A percentile compares a stretch with the other conserved stretches of the same genome.
Conservation (phyloP, 2,797 vertebrate genomes). For the Halcyon smyrnensis region DNA sequence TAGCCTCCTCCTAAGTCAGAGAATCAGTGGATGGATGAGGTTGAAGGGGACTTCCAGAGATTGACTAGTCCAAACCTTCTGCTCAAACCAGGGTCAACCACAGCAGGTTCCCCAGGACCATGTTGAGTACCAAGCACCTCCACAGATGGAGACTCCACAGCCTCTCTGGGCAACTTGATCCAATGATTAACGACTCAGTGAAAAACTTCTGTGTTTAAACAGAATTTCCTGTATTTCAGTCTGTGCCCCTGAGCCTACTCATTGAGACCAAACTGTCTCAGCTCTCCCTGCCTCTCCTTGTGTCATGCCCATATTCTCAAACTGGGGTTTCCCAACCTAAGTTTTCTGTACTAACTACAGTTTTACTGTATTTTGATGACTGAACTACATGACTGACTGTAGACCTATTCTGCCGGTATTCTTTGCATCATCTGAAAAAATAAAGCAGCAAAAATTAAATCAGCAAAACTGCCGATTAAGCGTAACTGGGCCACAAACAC, state of each 20-base stretch:
- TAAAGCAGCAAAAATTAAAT: background rate
- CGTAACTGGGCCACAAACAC: background rate
- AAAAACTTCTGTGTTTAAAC: background rate
- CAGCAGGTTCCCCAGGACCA: background rate
- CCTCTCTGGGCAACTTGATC: background rate
- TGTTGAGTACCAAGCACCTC: fast-evolving
- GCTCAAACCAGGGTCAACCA: background rate
- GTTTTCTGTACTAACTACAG: background rate
- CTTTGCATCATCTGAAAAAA: background rate
- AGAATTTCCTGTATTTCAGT: background rate
- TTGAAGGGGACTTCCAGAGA: background rate
- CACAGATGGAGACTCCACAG: background rate
- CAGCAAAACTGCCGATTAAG: background rate
- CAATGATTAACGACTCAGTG: background rate
- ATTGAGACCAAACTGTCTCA: background rate
- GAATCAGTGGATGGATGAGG: background rate
- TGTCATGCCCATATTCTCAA: background rate
- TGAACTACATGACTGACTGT: background rate
- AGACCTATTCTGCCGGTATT: background rate
- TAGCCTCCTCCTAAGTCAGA: background rate
- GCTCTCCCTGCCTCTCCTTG: background rate
- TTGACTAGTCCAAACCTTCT: background rate
- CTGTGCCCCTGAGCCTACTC: background rate
- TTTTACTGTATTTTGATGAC: background rate
- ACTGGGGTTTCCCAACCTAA: background rate